Percentiles rank a stretch among this genome's conserved stretches.
These are phyloP conservation scores for Pipa parva DNA, from an alignment of 2,113 vertebrate species.

Conservation along the genomic window DNA sequence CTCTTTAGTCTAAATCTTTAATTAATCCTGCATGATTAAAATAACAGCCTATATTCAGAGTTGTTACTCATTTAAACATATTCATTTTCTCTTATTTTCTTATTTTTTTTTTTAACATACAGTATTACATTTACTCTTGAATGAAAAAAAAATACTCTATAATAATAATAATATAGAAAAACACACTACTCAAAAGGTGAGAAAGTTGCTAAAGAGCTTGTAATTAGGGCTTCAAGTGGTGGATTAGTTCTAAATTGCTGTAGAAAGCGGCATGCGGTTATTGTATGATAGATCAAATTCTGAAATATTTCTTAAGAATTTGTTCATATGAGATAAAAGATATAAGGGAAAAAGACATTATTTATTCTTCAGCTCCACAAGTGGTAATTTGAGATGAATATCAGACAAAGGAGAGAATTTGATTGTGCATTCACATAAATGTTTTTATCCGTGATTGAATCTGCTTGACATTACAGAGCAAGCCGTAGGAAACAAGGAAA, in stretches of 20 bases:
- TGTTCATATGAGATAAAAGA: slow-evolving; percentile 34
- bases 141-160: too few relatives aligned
- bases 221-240: slow-evolving; percentile 34
- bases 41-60: too few relatives aligned
- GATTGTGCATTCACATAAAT: slow-evolving; percentile 40
- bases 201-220: slow-evolving; percentile 31
- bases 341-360: slow-evolving; percentile 29
- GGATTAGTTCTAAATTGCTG: slow-evolving; percentile 34
- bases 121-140: too few relatives aligned
- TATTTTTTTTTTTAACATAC: too few relatives aligned
- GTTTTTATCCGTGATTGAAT: slow-evolving; percentile 41
- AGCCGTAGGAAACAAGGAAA: slow-evolving; percentile 28
- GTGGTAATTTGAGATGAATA: slow-evolving; percentile 43
- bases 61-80: too few relatives aligned
- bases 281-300: slow-evolving; percentile 25
- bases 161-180: too few relatives aligned
- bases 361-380: slow-evolving; percentile 36
- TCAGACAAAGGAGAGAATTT: slow-evolving; percentile 39
- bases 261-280: slow-evolving; percentile 34
- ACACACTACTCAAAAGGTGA: too few relatives aligned
- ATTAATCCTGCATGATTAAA: too few relatives aligned
- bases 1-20: too few relatives aligned
- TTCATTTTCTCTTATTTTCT: too few relatives aligned
- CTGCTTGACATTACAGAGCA: slow-evolving; percentile 39
- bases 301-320: slow-evolving; percentile 30